Percentiles rank a stretch among this genome's conserved stretches.
Conservation (phyloP, 2,113 vertebrate species). For the Microcebus griseorufus region DNA sequence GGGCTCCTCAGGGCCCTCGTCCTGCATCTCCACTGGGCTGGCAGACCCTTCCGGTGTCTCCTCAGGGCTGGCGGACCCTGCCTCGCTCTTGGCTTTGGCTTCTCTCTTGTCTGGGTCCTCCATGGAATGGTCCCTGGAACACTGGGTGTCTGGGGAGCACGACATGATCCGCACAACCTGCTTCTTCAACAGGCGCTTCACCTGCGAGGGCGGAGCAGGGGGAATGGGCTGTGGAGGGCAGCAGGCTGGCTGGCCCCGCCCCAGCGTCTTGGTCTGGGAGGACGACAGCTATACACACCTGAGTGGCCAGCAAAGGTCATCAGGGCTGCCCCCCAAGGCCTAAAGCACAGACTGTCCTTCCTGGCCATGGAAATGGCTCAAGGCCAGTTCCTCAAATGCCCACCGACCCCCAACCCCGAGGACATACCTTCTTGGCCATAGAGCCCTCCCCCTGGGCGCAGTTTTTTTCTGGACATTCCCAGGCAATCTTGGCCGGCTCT, state of each 20-base stretch:
- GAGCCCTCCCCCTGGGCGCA: constrained; percentile 94
- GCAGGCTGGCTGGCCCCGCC: not conserved
- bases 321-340: constrained; percentile 22
- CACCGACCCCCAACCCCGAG: not conserved
- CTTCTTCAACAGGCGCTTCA: constrained; percentile 95
- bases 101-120: constrained; percentile 82
- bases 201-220: constrained; percentile 69
- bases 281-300: not conserved
- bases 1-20: constrained; percentile 76
- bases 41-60: constrained; percentile 28
- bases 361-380: constrained; percentile 46
- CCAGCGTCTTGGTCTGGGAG: not conserved
- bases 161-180: constrained; percentile 92
- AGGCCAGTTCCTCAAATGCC: constrained; percentile 38
- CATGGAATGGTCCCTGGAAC: constrained; percentile 73
- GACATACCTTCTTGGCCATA: constrained; percentile 92
- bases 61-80: constrained; percentile 63
- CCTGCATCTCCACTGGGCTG: constrained; percentile 80
- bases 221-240: not conserved
- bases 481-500: constrained; percentile 94
- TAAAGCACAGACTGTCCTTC: constrained; percentile 42
- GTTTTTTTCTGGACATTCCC: constrained; percentile 94
- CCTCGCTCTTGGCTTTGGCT: constrained; percentile 71
- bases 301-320: constrained; percentile 37
- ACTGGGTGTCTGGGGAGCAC: constrained; percentile 87